Evolutionary conservation across 2,113 vertebrate species (phyloP), one percentile per base, ranked within the genome.

Genomic region (Abramis brama): DNA sequence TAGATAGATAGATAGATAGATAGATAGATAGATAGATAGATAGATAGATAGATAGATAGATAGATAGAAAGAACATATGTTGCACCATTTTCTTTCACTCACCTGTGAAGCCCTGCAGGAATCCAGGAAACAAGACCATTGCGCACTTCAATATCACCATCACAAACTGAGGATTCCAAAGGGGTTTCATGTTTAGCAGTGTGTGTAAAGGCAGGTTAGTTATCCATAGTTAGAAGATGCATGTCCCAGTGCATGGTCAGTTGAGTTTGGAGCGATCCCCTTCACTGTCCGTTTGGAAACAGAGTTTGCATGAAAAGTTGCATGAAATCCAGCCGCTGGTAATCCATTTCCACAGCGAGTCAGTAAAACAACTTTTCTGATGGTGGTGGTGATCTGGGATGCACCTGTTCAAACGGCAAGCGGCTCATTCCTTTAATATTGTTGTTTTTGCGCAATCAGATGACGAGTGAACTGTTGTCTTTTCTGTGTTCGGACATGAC

Each of bases 61-160:
- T 2, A 77, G 52, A 79, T 5, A 23, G 76, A 76, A 12, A 25
- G 21, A 47, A 5, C 4, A 43, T 43, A 45, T 50, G 47, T 50
- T 50, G 12, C 47, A 50, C 47, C 12, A 45, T 17, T 75, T 82
- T 45, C 36, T 19, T 1, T 12, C 7, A 21, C 86, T 85, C 90
- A 94, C 94, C 94, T 93, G 92, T 91, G 84, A 89, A 90, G 71
- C 88, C 83, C 39, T 79, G 81, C 83, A 89, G 70, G 55, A 91
- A 55, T 43, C 76, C 68, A 62, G 62, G 74, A 85, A 85, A 79
- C 59, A 90, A 30, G 47, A 91, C 50, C 79, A 93, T 66, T 82
- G 89, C 90, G 39, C 87, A 86, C 68, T 90, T 82, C 52, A 86
- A 60, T 79, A 89, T 50, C 83, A 92, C 75, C 89, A 91, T 86